A percentile compares a stretch with the other conserved stretches of the same genome.
These are phyloP conservation scores for Nycticryphes semicollaris DNA, from an alignment of 2,113 vertebrate genomes.

Conservation along the genomic window DNA sequence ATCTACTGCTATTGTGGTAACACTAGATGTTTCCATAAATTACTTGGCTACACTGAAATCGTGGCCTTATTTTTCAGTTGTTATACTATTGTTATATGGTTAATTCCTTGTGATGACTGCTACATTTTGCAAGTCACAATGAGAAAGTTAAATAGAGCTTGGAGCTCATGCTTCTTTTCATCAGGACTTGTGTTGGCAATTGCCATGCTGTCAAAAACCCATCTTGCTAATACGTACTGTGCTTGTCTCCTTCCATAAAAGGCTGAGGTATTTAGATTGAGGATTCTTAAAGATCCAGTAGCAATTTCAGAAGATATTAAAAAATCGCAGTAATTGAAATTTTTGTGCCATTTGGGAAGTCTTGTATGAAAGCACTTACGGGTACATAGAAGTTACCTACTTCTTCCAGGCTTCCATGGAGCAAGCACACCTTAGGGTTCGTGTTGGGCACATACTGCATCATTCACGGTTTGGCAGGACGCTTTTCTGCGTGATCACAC, in stretches of 20 bases:
- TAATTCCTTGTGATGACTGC: constrained; percentile 20
- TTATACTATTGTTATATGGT: background rate
- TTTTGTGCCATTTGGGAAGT: background rate
- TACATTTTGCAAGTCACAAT: constrained; percentile 10
- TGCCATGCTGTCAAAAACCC: constrained; percentile 24
- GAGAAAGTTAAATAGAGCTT: constrained; percentile 21
- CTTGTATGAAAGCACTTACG: background rate
- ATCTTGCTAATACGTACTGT: constrained; percentile 40
- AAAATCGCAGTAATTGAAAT: background rate
- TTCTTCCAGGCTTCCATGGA: background rate
- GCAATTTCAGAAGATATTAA: background rate
- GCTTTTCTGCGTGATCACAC: background rate
- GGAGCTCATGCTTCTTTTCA: background rate
- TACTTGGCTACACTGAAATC: background rate
- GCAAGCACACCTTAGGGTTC: background rate
- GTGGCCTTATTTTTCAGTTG: background rate
- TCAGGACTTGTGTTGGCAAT: constrained; percentile 18
- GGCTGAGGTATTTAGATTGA: constrained; percentile 72
- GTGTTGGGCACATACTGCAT: background rate
- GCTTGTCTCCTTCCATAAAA: constrained; percentile 72
- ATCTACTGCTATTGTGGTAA: background rate
- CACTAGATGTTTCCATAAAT: background rate
- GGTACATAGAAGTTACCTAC: background rate
- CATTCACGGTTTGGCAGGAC: background rate
- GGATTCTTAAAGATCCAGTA: constrained; percentile 68